These are phyloP conservation scores for Anthophora plumipes DNA, from an alignment of 2,888 invertebrate genomes.

Conservation along the genomic window DNA sequence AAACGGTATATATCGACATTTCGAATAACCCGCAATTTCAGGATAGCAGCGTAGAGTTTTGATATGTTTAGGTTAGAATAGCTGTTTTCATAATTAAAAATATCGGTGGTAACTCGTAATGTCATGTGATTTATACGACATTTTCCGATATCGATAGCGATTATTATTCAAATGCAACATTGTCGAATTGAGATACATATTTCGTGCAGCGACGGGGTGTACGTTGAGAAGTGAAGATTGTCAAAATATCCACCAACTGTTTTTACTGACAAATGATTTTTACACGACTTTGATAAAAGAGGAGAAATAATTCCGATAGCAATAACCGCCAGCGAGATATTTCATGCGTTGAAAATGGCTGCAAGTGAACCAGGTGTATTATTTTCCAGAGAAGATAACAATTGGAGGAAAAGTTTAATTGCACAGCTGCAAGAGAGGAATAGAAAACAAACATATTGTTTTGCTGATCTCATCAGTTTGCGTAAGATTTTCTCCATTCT, in stretches of 20 bases:
- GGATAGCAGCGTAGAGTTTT: conserved; percentile 69
- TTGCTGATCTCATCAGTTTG: conserved; percentile 92
- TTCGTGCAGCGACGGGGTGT: conserved; percentile 16
- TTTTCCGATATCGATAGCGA: conserved; percentile 43
- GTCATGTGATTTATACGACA: conserved; percentile 70
- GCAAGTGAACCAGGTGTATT: conserved; percentile 71
- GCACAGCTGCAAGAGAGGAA: conserved; percentile 90
- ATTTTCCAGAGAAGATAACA: conserved; percentile 80
- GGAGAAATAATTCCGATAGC: conserved; percentile 37
- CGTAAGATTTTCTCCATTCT: conserved; percentile 87
- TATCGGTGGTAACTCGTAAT: conserved; percentile 65
- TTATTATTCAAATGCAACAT: conserved; percentile 38
- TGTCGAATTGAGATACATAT: conserved; percentile 19
- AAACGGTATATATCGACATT: conserved; percentile 44
- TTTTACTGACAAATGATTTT: conserved; percentile 49
- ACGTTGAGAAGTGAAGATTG: conserved; percentile 43
- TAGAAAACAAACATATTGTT: conserved; percentile 90
- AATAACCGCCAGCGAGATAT: conserved; percentile 24
- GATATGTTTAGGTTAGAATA: conserved; percentile 77
- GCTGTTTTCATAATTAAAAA: conserved; percentile 75
- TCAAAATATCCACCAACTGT: conserved; percentile 42
- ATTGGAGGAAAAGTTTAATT: conserved; percentile 91
- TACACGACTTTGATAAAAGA: conserved; percentile 60
- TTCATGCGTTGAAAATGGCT: conserved; percentile 74
- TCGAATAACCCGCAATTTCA: conserved; percentile 58